These are phyloP conservation scores for Nesidiocoris tenuis DNA, from an alignment of 2,888 invertebrate species.

Conservation along the genomic window DNA sequence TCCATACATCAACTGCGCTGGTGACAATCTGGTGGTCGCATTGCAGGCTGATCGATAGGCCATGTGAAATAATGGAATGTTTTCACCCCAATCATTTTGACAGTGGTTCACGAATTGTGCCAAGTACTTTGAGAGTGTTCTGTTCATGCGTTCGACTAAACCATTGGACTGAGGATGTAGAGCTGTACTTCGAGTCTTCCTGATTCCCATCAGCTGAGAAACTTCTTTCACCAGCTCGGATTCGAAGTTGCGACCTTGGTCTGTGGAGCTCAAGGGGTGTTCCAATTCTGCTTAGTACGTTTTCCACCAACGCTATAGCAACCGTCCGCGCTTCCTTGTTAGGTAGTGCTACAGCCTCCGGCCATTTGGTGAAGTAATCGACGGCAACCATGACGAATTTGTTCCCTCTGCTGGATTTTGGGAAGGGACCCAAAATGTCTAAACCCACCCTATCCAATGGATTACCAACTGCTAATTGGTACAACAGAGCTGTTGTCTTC, in stretches of 20 bases:
- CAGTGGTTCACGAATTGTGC: neutral
- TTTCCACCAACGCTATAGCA: neutral
- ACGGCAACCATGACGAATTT: neutral
- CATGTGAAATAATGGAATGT: neutral
- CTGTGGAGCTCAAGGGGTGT: neutral
- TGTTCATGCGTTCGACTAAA: neutral
- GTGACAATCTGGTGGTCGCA: neutral
- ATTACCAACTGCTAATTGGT: neutral
- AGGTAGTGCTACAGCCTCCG: neutral
- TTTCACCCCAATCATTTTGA: neutral
- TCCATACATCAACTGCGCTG: neutral
- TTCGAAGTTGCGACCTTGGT: neutral
- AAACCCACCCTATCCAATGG: neutral
- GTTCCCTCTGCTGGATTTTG: neutral
- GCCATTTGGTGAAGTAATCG: slow-evolving; percentile 7
- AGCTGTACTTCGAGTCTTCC: neutral
- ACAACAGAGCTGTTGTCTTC: neutral
- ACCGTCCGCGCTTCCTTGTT: no score
- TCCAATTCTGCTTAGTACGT: neutral
- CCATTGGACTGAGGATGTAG: neutral
- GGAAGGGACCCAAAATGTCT: neutral
- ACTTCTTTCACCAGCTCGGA: neutral
- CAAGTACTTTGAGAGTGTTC: neutral
- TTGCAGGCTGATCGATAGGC: neutral
- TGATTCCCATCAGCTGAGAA: neutral